Evolutionary conservation across 2,888 invertebrate genomes (phyloP).

Genomic region (Hirtodrosophila cameraria): DNA sequence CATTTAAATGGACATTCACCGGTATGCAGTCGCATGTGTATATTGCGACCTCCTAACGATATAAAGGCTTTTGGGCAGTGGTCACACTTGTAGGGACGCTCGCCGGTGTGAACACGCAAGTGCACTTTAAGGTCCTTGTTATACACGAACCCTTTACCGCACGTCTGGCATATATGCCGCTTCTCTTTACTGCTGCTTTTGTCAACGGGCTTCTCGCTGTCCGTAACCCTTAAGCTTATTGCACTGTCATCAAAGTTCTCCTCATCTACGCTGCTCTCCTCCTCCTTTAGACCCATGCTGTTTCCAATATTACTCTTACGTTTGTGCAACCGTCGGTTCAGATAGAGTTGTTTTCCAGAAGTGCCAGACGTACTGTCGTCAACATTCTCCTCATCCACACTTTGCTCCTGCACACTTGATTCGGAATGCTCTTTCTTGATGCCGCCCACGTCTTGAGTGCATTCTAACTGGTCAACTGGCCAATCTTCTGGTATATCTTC

Average conservation of each 20-base stretch:
- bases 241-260: not conserved
- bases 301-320: too few relatives aligned
- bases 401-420: not conserved
- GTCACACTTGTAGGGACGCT: not conserved
- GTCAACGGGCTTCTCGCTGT: not conserved
- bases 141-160: not conserved
- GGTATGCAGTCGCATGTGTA: slow-evolving; percentile 2
- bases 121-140: not conserved
- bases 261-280: not conserved
- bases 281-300: not conserved
- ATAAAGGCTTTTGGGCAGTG: not conserved
- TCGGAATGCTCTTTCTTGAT: not conserved
- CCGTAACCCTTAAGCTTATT: not conserved
- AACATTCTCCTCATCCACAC: not conserved
- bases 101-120: not conserved
- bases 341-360: too few relatives aligned
- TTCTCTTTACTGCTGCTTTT: not conserved
- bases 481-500: not conserved
- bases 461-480: not conserved
- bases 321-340: too few relatives aligned
- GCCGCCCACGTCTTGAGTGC: too few relatives aligned
- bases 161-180: not conserved
- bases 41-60: not conserved
- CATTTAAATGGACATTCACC: slow-evolving; percentile 13
- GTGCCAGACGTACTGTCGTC: not conserved